phyloP scores from a whole-genome alignment of 2,888 invertebrate species.

The Eurois occulta region DNA sequence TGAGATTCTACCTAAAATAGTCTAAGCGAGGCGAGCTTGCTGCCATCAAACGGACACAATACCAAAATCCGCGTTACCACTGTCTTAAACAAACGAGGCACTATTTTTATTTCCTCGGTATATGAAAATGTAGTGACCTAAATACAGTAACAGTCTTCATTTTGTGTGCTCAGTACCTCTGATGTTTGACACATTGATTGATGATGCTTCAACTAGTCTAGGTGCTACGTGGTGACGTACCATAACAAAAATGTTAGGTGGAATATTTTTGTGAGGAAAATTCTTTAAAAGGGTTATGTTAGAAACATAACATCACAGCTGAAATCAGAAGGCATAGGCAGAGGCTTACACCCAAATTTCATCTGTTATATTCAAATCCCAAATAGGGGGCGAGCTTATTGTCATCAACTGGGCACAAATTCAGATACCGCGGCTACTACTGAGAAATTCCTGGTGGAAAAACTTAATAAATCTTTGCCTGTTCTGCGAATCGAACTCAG shows the following conservation, averaged over 20 bases:
- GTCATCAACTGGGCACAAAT: neutral
- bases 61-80: neutral
- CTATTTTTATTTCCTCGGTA: neutral
- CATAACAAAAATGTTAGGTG: neutral
- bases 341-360: neutral
- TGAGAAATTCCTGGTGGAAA: neutral
- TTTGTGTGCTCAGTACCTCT: slow-evolving; percentile 36
- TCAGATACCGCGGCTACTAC: neutral
- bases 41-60: too few species aligned
- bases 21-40: too few species aligned
- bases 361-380: neutral
- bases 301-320: neutral
- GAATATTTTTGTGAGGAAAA: slow-evolving; percentile 2
- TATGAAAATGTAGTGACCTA: slow-evolving; percentile 30
- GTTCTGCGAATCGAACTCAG: neutral
- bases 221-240: slow-evolving; percentile 7
- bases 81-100: neutral
- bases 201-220: slow-evolving; percentile 30
- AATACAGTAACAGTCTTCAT: slow-evolving; percentile 24
- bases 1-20: too few species aligned
- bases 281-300: neutral
- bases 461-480: neutral
- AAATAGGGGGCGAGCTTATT: neutral
- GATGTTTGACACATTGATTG: slow-evolving; percentile 46
- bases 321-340: neutral